These are phyloP conservation scores for Brachycybe producta DNA, from an alignment of 2,888 invertebrate species.

Conservation along the genomic window DNA sequence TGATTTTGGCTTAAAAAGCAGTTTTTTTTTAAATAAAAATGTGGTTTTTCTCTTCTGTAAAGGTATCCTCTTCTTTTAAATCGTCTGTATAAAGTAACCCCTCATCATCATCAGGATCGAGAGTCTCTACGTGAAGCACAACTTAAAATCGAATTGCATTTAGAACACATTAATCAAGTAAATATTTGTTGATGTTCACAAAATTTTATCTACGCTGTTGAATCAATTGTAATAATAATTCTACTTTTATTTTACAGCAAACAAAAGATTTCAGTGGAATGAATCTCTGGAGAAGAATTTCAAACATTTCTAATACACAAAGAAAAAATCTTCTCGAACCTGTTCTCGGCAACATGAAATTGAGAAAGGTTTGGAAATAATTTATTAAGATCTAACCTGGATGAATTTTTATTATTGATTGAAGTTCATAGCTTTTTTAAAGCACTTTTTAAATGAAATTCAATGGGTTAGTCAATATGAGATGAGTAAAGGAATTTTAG, in stretches of 20 bases:
- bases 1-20: no score
- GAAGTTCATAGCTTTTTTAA: no score
- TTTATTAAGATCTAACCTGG: background rate
- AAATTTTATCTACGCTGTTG: background rate
- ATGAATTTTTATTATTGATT: background rate
- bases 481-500: no score
- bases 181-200: background rate
- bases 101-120: constrained; percentile 59
- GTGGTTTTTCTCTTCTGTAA: constrained; percentile 3
- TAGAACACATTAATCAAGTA: constrained; percentile 83
- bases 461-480: no score
- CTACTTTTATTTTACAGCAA: constrained; percentile 64
- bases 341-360: constrained; percentile 76
- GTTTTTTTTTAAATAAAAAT: background rate
- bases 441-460: no score
- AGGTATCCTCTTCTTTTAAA: constrained; percentile 78
- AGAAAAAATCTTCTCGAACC: constrained; percentile 42
- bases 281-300: constrained; percentile 77
- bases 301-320: constrained; percentile 52
- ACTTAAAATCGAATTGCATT: constrained; percentile 79
- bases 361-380: constrained; percentile 62
- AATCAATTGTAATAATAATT: background rate
- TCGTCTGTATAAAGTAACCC: constrained; percentile 79
- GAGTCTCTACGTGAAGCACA: constrained; percentile 75
- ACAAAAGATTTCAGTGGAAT: constrained; percentile 78